Evolutionary conservation across 2,113 vertebrate genomes (phyloP).

Genomic region (Colistium nudipinnis): DNA sequence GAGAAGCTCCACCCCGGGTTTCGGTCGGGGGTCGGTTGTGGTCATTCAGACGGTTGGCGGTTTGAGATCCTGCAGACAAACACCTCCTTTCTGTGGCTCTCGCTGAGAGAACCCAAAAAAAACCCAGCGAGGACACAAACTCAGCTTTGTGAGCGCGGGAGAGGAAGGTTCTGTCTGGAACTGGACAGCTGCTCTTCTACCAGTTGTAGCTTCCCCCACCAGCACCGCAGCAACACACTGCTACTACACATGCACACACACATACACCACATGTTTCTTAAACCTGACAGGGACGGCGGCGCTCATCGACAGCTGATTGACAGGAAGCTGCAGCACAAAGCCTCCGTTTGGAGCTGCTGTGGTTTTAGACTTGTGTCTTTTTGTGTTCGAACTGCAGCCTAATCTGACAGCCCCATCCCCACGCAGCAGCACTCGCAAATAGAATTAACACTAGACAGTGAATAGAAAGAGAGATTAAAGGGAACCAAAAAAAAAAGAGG

Average conservation of each 20-base stretch:
- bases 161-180: constrained; percentile 56
- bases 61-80: constrained; percentile 66
- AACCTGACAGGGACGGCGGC: constrained; percentile 42
- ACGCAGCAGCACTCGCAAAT: constrained; percentile 44
- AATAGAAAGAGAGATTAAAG: constrained; percentile 53
- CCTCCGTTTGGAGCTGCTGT: neutral
- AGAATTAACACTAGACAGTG: constrained; percentile 57
- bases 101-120: constrained; percentile 41
- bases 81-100: constrained; percentile 66
- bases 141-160: constrained; percentile 66
- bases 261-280: constrained; percentile 44
- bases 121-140: constrained; percentile 54
- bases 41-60: constrained; percentile 65
- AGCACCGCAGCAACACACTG: neutral
- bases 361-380: constrained; percentile 40
- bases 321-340: constrained; percentile 21
- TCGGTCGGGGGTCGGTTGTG: constrained; percentile 52
- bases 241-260: constrained; percentile 37
- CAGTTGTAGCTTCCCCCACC: constrained; percentile 31
- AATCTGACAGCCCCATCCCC: constrained; percentile 59
- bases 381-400: constrained; percentile 42
- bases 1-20: constrained; percentile 55
- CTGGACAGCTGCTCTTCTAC: constrained; percentile 71
- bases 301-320: constrained; percentile 50
- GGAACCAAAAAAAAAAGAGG: constrained; percentile 24